Base-by-base conservation (phyloP, 2,113 vertebrate species). In the Choloepus hoffmanni region DNA sequence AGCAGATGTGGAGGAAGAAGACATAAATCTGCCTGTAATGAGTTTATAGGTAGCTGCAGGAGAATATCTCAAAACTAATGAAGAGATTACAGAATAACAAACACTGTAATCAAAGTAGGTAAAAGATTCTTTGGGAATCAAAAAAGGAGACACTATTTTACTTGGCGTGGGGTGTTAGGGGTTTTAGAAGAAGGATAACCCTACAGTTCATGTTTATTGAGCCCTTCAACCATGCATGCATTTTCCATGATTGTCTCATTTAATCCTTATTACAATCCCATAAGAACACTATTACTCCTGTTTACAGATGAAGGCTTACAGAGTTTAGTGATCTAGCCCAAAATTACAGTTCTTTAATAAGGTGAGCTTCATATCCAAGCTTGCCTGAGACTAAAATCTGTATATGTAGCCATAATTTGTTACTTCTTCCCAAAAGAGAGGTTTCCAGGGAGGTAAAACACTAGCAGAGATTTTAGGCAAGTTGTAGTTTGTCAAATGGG, bases 331-430 rank as follows among this genome's bases (percentile, higher is more conserved):
- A 72, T 65, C 21, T 83, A 83, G 4, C 21, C 53, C 55, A 4
- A 74, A 85, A 28, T 53, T 33, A 92, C 73, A 87, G 8, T 94
- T 89, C 33, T 74, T 93, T 84, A 78, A 53, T 10, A 90, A 81
- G 45, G 14, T 62, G 30, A 60, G 26, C 24, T 67, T 74, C 14
- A 67, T 30, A 58, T 7, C 7, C 3, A 84, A 65, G 19, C 67
- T 43, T 74, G n/a, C 36, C 28, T 62, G 15, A 85, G 40, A 70
- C 15, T 40, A 87, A 79, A 79, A 58, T 15, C 28, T 13, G 4
- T 6, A 53, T 7, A 23, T 43, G 2, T 4, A 33, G 30, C 13
- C 19, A 4, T 85, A 76, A 48, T 81, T 45, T 70, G 16, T 70
- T n/a, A 33, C 24, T 50, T 8, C 24, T 79, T 89, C 68, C 55